Evolutionary conservation across 2,888 invertebrate genomes (phyloP), one percentile per base, ranked within the genome.

Genomic region (Doris montereyensis): DNA sequence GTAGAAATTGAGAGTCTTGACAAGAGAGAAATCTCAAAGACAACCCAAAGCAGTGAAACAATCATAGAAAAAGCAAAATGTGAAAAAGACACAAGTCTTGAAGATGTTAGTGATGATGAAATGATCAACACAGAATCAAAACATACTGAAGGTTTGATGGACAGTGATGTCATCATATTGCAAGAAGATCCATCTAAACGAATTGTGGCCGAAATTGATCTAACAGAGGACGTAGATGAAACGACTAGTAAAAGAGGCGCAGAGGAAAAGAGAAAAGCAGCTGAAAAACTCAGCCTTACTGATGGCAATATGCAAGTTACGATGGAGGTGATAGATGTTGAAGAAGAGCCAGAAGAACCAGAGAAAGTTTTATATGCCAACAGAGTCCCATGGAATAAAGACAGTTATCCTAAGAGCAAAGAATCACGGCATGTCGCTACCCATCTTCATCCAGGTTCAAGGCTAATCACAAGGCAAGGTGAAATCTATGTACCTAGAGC

Each of bases 41-140:
- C 5, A 41, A 41, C 8, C 2, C 3, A 2, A 8, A 10, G 24
- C n/a, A 10, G n/a, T 3, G 58, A 58, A 2, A 4, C 58, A 2
- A 2, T 58, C 24, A 58, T 8, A 2, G 21, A 58, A 24, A 58
- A 58, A n/a, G n/a, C n/a, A 65, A 28, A 65, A 2, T 28, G 24
- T 13, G 70, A 28, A 32, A 32, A 26, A 30, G 30, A 34, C n/a
- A 34, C 17, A 10, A 70, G 24, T 34, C 34, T 79, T 4, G 79
- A 79, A 71, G 79, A 79, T 76, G 76, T 79, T 0, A 79, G 79
- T 76, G 79, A 79, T 71, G 79, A 79, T 17, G 79, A 79, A 24
- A 79, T 65, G n/a, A 21, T 67, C 8, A 67, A 41, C 57, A 68
- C 57, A 30, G 28, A 26, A 17, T 41, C 52, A 41, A 17, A 10